A percentile compares a stretch with the other conserved stretches of the same genome.
phyloP scores from a whole-genome alignment of 2,888 invertebrate species.

The Acanthosepion pharaonis region DNA sequence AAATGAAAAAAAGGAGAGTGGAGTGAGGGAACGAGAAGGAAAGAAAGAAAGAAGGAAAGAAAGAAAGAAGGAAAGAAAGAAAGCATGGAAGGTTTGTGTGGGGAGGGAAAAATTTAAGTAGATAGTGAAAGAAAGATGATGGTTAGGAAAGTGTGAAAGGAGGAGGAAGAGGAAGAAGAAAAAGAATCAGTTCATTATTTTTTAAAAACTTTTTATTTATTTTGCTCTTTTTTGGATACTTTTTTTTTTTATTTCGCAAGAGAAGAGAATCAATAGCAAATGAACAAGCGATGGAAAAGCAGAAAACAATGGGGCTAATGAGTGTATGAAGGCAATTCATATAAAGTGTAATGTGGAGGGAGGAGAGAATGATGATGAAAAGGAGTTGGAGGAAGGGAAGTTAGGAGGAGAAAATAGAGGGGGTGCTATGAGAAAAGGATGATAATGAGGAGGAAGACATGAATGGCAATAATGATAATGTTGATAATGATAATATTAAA shows the following conservation, averaged over 20 bases:
- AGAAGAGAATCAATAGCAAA: background rate
- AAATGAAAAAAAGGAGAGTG: background rate
- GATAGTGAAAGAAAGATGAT: background rate
- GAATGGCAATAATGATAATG: background rate
- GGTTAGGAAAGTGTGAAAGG: background rate
- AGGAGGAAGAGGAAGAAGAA: background rate
- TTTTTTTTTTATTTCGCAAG: background rate
- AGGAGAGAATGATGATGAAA: background rate
- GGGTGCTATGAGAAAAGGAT: background rate
- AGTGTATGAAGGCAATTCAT: background rate
- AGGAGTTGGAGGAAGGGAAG: background rate
- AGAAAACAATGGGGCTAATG: background rate
- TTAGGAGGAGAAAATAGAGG: background rate
- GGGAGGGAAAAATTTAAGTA: background rate
- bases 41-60: background rate
- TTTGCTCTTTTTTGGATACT: background rate
- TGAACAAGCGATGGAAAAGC: background rate
- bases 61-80: background rate
- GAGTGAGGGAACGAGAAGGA: background rate
- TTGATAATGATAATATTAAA: background rate
- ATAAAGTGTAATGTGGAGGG: background rate
- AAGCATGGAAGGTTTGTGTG: background rate
- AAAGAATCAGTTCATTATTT: background rate
- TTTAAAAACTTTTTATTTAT: background rate
- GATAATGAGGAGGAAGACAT: background rate